phyloP scores from a whole-genome alignment of 2,113 vertebrate species.

The Cottus gobio region DNA sequence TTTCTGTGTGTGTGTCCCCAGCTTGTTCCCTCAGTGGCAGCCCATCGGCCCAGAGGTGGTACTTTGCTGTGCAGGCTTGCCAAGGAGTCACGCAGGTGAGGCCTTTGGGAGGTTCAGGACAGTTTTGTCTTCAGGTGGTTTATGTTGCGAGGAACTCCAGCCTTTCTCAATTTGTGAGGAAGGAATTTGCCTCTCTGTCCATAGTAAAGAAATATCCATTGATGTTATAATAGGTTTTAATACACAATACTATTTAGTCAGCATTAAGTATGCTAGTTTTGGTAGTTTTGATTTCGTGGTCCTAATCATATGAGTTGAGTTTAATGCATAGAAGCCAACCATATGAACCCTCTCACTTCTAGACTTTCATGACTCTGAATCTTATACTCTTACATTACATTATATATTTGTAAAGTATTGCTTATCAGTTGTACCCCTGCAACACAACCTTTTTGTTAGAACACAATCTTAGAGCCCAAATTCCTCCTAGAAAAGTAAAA shows the following conservation, averaged over 20 bases:
- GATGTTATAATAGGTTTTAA: not conserved
- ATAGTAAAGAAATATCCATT: not conserved
- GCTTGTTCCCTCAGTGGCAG: slow-evolving; percentile 72
- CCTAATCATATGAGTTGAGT: not conserved
- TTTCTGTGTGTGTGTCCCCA: slow-evolving; percentile 29
- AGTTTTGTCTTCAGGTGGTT: not conserved
- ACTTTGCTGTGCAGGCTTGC: slow-evolving; percentile 68
- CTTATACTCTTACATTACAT: not conserved
- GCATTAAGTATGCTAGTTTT: not conserved
- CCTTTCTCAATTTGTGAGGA: not conserved
- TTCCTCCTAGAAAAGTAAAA: not conserved
- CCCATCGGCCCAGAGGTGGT: slow-evolving; percentile 63
- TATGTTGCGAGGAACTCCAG: not conserved
- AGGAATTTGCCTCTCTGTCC: not conserved
- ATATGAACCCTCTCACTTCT: not conserved
- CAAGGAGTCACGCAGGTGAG: slow-evolving; percentile 62
- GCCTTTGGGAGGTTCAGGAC: not conserved
- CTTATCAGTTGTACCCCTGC: not conserved
- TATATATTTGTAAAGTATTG: not conserved
- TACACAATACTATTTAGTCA: not conserved
- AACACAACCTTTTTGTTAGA: not conserved
- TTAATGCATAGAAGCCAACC: not conserved
- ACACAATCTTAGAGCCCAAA: not conserved
- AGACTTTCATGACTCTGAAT: not conserved
- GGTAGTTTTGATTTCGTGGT: not conserved